These are phyloP conservation scores for Acipenser transmontanus DNA, from an alignment of 2,797 vertebrate genomes.

Conservation along the genomic window DNA sequence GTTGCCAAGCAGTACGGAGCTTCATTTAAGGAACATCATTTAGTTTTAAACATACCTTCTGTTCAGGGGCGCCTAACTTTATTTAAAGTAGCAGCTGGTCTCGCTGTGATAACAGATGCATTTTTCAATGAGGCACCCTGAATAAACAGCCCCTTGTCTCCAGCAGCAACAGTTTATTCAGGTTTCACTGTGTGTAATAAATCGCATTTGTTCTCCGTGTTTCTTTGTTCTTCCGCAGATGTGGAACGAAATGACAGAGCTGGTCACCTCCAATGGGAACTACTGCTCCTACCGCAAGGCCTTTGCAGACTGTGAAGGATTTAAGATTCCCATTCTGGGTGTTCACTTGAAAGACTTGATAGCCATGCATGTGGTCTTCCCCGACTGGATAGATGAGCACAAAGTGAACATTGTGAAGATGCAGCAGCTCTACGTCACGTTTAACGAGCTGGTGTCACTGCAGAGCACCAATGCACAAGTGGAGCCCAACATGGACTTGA, in stretches of 20 bases:
- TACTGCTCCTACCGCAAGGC: conserved; percentile 90
- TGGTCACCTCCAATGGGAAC: conserved; percentile 93
- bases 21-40: too few relatives aligned
- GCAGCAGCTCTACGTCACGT: conserved; percentile 91
- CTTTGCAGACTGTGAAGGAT: conserved; percentile 80
- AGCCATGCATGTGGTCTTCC: conserved; percentile 87
- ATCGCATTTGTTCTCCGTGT: too few relatives aligned
- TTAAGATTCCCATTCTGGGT: conserved; percentile 93
- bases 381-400: conserved; percentile 80
- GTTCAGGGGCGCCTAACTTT: too few relatives aligned
- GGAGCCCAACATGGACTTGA: conserved; percentile 94
- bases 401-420: conserved; percentile 94
- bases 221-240: conserved; percentile 52
- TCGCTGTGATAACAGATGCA: too few relatives aligned
- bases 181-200: too few relatives aligned
- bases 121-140: too few relatives aligned
- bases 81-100: too few relatives aligned
- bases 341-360: conserved; percentile 96
- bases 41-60: too few relatives aligned
- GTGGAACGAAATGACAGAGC: conserved; percentile 93
- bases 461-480: conserved; percentile 80
- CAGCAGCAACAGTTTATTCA: too few relatives aligned
- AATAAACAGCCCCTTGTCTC: too few relatives aligned
- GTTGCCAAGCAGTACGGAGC: too few relatives aligned
- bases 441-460: conserved; percentile 85